Evolutionary conservation across 2,888 invertebrate species (phyloP).

Genomic region (Erynnis tages): DNA sequence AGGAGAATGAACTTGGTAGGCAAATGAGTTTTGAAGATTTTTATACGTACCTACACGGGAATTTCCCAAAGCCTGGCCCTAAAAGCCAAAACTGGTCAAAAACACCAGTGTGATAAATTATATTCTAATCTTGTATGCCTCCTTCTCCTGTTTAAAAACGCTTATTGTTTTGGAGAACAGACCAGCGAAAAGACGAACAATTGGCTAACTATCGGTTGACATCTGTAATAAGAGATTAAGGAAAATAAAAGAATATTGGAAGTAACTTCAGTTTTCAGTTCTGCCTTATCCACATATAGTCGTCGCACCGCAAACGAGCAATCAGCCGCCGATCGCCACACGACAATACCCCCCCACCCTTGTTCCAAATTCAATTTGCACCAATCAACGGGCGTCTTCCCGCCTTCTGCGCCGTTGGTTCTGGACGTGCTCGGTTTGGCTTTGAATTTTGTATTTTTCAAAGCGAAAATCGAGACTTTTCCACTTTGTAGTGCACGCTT

Average conservation of each 20-base stretch:
- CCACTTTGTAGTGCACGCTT: slow-evolving; percentile 23
- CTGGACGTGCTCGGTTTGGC: slow-evolving; percentile 58
- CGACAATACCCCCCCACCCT: slow-evolving; percentile 66
- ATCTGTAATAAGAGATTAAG: background rate
- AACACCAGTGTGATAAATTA: too few relatives aligned
- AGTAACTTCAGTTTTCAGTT: background rate
- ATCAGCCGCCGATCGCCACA: slow-evolving; percentile 81
- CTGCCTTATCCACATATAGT: slow-evolving; percentile 49
- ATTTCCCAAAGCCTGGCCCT: too few relatives aligned
- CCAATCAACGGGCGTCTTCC: slow-evolving; percentile 80
- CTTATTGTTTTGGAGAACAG: too few relatives aligned
- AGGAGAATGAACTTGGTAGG: too few relatives aligned
- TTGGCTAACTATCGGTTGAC: too few relatives aligned
- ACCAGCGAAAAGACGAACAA: too few relatives aligned
- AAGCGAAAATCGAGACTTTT: slow-evolving; percentile 23
- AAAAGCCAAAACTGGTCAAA: too few relatives aligned
- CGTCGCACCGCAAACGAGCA: slow-evolving; percentile 77
- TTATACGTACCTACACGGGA: too few relatives aligned
- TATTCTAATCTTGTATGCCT: too few relatives aligned
- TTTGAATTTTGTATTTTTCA: slow-evolving; percentile 38
- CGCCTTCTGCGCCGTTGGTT: slow-evolving; percentile 67
- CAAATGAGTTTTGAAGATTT: too few relatives aligned
- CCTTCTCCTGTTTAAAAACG: too few relatives aligned
- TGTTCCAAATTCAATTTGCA: slow-evolving; percentile 81
- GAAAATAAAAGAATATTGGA: slow-evolving; percentile 7